Evolutionary conservation across 2,797 vertebrate genomes (phyloP), one percentile per base, ranked within the genome.

Genomic region (Phataginus tricuspis): DNA sequence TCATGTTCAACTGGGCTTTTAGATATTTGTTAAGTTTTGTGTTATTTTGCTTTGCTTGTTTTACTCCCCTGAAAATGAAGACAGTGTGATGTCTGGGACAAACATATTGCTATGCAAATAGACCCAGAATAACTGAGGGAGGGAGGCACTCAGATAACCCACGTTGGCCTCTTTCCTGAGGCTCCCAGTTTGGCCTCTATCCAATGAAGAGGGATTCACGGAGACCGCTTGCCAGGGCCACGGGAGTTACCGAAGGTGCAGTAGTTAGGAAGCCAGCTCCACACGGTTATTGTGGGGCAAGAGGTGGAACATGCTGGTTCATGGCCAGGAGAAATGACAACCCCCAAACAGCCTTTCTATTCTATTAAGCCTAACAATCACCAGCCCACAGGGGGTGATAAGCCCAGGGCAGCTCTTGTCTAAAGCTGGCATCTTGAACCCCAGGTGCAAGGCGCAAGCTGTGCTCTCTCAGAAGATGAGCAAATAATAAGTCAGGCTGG

Each of bases 401-500:
- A 79, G 83, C 55, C 9, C 72, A 92, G 21, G n/a, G 82, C 10
- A 74, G 79, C 7, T 91, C 14, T 64, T 91, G 71, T 34, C 69
- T 39, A 5, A 11, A 13, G 7, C 1, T 7, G 49, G 25, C 18
- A 31, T 92, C 86, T 55, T 68, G 31, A 88, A 64, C 27, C 45
- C 45, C 91, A 34, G 0, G 10, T n/a, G 78, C 27, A 42, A 93
- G 88, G 72, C 93, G 95, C 80, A 7, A 90, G 96, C 74, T 82
- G 53, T 86, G 53, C 71, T 95, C 91, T 10, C 92, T 87, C 82
- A 92, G 95, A 95, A 96, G 59, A n/a, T 75, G 94, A 68, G 31
- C 72, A 96, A 94, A 96, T 53, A 8, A 64, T 59, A 96, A 85
- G 7, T 31, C n/a, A 74, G 42, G 55, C 95, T 95, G 83, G 53